A percentile compares a stretch with the other conserved stretches of the same genome.
Evolutionary conservation across 2,888 invertebrate species (phyloP).

Genomic region (Yponomeuta plumbellus): DNA sequence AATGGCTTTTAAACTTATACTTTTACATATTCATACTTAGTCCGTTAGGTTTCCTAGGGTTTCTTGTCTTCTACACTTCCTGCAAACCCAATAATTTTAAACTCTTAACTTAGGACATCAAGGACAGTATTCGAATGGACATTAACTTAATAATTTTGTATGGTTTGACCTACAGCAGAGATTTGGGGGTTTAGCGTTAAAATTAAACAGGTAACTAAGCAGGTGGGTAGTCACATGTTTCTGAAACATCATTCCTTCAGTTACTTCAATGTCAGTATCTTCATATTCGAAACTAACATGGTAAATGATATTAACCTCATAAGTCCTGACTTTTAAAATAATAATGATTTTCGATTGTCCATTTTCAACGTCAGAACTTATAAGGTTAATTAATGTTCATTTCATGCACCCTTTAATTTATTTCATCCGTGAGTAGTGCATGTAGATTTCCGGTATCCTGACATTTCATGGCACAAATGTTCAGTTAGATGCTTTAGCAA

Average conservation of each 20-base stretch:
- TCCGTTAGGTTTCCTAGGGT: not conserved
- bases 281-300: not conserved
- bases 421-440: not conserved
- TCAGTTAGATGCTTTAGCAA: not conserved
- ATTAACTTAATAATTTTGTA: not conserved
- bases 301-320: not conserved
- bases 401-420: not conserved
- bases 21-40: not conserved
- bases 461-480: not conserved
- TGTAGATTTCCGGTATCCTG: not conserved
- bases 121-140: not conserved
- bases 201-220: not conserved
- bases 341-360: too few species aligned
- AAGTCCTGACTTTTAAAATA: too few species aligned
- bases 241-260: not conserved
- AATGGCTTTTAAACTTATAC: not conserved
- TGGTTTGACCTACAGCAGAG: not conserved
- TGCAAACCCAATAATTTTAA: not conserved
- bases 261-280: not conserved
- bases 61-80: not conserved
- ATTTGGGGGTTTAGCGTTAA: not conserved
- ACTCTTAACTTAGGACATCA: not conserved
- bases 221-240: constrained; percentile 6
- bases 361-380: too few species aligned
- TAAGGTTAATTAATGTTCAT: too few species aligned